Percentiles rank a stretch among this genome's conserved stretches.
phyloP scores from a whole-genome alignment of 2,888 invertebrate genomes.

The Lydus trimaculatus region DNA sequence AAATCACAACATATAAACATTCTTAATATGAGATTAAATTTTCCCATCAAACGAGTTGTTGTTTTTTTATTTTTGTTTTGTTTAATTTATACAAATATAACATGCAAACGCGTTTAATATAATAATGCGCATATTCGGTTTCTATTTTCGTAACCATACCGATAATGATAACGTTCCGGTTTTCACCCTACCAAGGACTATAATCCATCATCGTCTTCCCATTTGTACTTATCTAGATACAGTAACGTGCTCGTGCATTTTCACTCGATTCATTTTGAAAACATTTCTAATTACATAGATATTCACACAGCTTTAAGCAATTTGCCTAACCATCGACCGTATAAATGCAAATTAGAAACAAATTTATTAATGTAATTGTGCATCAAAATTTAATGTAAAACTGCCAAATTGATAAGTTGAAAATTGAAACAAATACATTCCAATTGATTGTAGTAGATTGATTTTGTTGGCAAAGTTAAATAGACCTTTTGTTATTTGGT shows the following conservation, averaged over 20 bases:
- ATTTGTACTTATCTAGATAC: neutral
- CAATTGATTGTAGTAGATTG: neutral
- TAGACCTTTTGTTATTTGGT: neutral
- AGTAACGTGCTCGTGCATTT: neutral
- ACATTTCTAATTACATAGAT: neutral
- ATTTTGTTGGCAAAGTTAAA: neutral
- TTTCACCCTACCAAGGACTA: neutral
- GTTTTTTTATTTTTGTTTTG: neutral
- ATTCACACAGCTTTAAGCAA: neutral
- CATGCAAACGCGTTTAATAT: neutral
- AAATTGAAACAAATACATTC: neutral
- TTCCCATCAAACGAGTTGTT: neutral
- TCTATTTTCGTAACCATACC: neutral
- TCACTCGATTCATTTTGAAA: neutral
- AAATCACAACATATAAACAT: too few species aligned
- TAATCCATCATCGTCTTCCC: neutral
- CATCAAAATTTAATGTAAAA: neutral
- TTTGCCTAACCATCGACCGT: neutral
- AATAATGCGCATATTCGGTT: too few species aligned
- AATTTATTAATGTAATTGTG: constrained; percentile 2
- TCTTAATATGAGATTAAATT: neutral
- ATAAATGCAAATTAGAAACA: neutral
- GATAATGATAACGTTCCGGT: neutral
- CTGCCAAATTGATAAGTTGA: neutral
- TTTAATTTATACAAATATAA: neutral